Base-by-base conservation (phyloP, 2,797 vertebrate species). In the Microctenopoma stevenorrisi region DNA sequence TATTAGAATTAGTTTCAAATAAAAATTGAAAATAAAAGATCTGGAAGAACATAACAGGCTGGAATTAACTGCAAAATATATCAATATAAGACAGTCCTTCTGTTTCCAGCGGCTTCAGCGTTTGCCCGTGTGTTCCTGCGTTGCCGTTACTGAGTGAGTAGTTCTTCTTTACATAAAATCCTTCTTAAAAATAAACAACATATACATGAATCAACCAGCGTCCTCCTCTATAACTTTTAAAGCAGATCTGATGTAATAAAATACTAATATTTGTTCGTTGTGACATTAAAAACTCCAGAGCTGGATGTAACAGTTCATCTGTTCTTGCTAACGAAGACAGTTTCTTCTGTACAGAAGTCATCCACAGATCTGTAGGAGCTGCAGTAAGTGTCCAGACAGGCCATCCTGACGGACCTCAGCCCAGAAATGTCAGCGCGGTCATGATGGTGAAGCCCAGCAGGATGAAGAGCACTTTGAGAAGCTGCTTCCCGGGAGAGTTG, bases 381-480 rank as follows among this genome's bases (percentile, higher is more conserved):
- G 58, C 47, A 59, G 64, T 42, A 63, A 46, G 48, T 5, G 0
- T 12, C 15, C 40, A 15, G 9, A n/a, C 22, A 26, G 4, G 11
- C 40, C 48, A 7, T 50, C 12, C 12, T 15, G 37, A 15, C 54
- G 30, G 10, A 25, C 1, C 40, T 91, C 85, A 97, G 69, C 93
- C 95, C 83, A 96, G 37, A 50, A 97, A 93, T 0, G 94, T 93
- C 64, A 97, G 92, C 0, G 83, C 63, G 0, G 95, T 95, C 96
- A 98, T 97, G 86, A 95, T 9, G 7, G 85, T 84, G 86, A 98
- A 98, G 35, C 96, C 96, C 68, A 94, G 71, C 35, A 95, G 84
- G 70, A 98, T 91, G 86, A 96, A 96, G 58, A 95, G 61, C 78
- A 95, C 95, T 83, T 97, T 97, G 66, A 94, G 89, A 12, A 98